Evolutionary conservation across 1,140 invertebrate species (phyloP).

Genomic region (Hycleus cichorii): DNA sequence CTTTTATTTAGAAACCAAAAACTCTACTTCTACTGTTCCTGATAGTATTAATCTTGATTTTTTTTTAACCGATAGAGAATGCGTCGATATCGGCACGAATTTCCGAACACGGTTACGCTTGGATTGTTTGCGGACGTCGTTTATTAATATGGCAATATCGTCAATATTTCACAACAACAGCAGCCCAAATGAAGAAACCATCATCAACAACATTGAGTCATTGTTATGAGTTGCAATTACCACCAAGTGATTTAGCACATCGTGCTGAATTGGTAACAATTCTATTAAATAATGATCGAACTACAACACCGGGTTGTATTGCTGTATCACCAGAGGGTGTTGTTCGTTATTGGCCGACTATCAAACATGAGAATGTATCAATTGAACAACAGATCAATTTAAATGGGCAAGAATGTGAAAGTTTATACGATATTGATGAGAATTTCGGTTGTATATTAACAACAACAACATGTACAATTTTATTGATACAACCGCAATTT

Average conservation of each 20-base stretch:
- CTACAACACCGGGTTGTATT: conserved; percentile 70
- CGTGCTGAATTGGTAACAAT: conserved; percentile 82
- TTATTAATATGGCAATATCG: conserved; percentile 84
- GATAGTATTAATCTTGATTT: conserved; percentile 2
- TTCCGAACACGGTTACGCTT: conserved; percentile 51
- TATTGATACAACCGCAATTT: conserved; percentile 61
- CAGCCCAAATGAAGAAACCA: conserved; percentile 38
- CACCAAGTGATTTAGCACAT: conserved; percentile 86
- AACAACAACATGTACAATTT: conserved; percentile 84
- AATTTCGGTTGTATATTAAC: conserved; percentile 74
- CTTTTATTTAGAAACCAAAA: no score
- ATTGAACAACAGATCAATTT: conserved; percentile 78
- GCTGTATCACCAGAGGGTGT: conserved; percentile 86
- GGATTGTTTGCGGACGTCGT: conserved; percentile 79
- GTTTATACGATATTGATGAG: conserved; percentile 56
- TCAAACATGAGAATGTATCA: conserved; percentile 81
- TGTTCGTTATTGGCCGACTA: conserved; percentile 76
- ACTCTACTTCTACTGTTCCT: no score
- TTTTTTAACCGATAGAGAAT: conserved; percentile 43
- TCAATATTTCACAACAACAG: conserved; percentile 38
- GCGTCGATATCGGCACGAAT: conserved; percentile 47
- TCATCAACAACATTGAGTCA: conserved; percentile 42
- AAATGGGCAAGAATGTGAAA: conserved; percentile 76
- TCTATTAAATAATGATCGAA: conserved; percentile 46
- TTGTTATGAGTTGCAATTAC: conserved; percentile 77